These are phyloP conservation scores for Drosophila demipolita DNA, from an alignment of 2,888 invertebrate species.

Conservation along the genomic window DNA sequence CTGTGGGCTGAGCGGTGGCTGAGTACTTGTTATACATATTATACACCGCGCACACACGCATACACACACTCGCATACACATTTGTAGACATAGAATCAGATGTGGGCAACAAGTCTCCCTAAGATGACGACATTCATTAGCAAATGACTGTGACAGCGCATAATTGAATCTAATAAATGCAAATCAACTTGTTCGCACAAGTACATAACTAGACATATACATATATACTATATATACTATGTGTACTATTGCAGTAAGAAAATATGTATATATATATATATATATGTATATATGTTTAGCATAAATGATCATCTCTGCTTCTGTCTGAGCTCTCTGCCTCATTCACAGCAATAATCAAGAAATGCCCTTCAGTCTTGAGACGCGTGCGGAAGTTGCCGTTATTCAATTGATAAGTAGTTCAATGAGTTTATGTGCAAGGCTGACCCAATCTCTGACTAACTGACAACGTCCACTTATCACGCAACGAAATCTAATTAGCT, in stretches of 20 bases:
- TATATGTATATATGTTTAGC: neutral
- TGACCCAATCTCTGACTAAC: constrained; percentile 28
- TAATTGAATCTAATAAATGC: constrained; percentile 64
- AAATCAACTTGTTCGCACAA: constrained; percentile 22
- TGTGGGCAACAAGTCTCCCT: constrained; percentile 48
- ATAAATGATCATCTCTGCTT: constrained; percentile 17
- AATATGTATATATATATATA: constrained; percentile 2
- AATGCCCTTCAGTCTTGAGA: constrained; percentile 3
- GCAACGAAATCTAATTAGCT: constrained; percentile 19
- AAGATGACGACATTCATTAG: constrained; percentile 61
- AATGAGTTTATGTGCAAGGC: constrained; percentile 19
- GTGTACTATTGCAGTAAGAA: neutral
- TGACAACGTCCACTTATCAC: constrained; percentile 32
- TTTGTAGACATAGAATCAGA: constrained; percentile 15
- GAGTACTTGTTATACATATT: constrained; percentile 2
- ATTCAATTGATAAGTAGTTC: constrained; percentile 15
- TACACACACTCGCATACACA: neutral
- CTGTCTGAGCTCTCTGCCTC: constrained; percentile 30
- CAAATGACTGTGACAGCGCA: constrained; percentile 47
- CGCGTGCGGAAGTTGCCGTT: constrained; percentile 31
- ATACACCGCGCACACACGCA: neutral
- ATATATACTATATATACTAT: neutral
- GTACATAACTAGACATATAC: neutral
- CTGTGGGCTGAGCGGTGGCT: neutral
- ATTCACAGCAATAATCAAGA: constrained; percentile 15